Conservation (phyloP, 2,797 vertebrate species). For the Mionectes olivaceus region DNA sequence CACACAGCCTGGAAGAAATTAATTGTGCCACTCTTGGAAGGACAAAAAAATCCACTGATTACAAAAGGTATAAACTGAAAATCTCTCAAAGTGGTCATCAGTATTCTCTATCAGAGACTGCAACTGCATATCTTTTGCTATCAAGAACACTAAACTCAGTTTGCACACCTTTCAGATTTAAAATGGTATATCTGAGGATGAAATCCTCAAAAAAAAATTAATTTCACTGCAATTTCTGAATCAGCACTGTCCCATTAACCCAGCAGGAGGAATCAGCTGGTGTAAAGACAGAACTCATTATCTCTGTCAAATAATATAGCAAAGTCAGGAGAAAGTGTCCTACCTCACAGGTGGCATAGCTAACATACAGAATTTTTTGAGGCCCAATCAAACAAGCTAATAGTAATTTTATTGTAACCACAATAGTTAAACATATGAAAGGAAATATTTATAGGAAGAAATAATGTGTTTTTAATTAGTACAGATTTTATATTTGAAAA, state of each 20-base stretch:
- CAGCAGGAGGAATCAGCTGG: not conserved
- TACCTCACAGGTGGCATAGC: not conserved
- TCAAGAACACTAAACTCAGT: not conserved
- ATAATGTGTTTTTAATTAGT: not conserved
- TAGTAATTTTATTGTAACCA: not conserved
- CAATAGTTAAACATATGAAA: not conserved
- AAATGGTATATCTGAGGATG: not conserved
- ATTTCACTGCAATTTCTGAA: not conserved
- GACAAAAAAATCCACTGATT: not conserved
- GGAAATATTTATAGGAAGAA: not conserved
- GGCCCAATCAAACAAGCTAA: not conserved
- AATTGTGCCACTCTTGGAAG: not conserved
- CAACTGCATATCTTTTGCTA: not conserved
- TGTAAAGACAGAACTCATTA: not conserved
- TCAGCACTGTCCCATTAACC: not conserved
- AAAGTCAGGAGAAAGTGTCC: not conserved
- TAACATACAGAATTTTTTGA: not conserved
- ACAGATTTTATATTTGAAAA: not conserved
- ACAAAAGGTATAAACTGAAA: not conserved
- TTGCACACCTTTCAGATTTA: not conserved
- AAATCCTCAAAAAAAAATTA: not conserved
- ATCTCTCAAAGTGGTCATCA: not conserved
- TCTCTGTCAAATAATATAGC: not conserved
- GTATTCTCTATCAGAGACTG: not conserved
- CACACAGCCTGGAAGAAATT: not conserved